A percentile compares a stretch with the other conserved stretches of the same genome.
Evolutionary conservation across 2,888 invertebrate species (phyloP).

Genomic region (Hoplodrina ambigua): DNA sequence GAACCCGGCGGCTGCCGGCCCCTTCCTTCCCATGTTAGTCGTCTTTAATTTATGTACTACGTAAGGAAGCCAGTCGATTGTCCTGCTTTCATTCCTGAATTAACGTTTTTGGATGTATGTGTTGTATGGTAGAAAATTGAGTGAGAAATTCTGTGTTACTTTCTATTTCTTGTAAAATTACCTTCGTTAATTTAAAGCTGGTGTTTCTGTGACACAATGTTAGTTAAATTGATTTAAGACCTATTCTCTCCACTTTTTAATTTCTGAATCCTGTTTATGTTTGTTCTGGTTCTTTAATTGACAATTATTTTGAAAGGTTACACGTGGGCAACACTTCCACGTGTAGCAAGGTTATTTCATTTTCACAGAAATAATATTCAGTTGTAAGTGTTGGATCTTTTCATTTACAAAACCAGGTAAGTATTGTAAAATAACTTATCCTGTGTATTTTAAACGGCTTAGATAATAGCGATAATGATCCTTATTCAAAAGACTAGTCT

Average conservation of each 20-base stretch:
- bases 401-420: not conserved
- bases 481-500: not conserved
- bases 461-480: not conserved
- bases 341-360: conserved; percentile 7
- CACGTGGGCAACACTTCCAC: not conserved
- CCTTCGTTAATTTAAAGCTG: no score
- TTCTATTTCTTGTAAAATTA: no score
- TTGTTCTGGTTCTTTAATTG: not conserved
- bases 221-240: no score
- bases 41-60: conserved; percentile 64
- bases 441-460: not conserved
- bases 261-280: not conserved
- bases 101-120: conserved; percentile 38
- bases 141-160: conserved; percentile 4
- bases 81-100: conserved; percentile 61
- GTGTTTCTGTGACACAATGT: no score
- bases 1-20: conserved; percentile 72
- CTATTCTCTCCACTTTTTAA: no score
- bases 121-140: conserved; percentile 22
- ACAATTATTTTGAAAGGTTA: not conserved
- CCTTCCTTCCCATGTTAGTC: conserved; percentile 72
- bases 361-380: not conserved
- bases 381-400: not conserved
- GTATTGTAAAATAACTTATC: not conserved
- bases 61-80: conserved; percentile 58